Evolutionary conservation across 1,140 invertebrate genomes (phyloP).

Genomic region (Ephestia elutella): DNA sequence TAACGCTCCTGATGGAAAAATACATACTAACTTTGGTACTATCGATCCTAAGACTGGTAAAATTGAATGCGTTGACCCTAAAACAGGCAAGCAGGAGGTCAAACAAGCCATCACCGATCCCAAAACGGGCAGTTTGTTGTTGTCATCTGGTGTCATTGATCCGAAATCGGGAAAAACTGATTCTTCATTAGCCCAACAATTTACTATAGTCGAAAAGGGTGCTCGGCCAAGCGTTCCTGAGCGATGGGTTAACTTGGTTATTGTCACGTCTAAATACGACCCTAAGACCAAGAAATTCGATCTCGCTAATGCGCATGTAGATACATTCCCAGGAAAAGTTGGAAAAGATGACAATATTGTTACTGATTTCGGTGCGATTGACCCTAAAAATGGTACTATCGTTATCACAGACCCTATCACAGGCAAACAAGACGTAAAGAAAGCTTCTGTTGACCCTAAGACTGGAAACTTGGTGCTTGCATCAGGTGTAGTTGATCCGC

Average conservation of each 20-base stretch:
- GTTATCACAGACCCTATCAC: conserved; percentile 49
- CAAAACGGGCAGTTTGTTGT: conserved; percentile 66
- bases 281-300: conserved; percentile 72
- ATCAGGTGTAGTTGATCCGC: conserved; percentile 75
- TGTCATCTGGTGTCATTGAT: conserved; percentile 54
- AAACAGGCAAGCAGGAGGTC: conserved; percentile 71
- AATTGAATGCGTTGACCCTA: conserved; percentile 70
- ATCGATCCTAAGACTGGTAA: conserved; percentile 75
- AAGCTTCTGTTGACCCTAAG: conserved; percentile 67
- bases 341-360: conserved; percentile 59
- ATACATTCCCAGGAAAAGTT: conserved; percentile 70
- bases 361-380: conserved; percentile 67
- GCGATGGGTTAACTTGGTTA: conserved; percentile 71
- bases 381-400: conserved; percentile 67
- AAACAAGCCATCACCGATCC: conserved; percentile 73
- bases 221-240: conserved; percentile 35
- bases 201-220: conserved; percentile 76
- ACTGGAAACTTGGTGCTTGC: conserved; percentile 73
- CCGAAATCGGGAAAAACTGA: conserved; percentile 67
- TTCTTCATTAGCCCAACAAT: conserved; percentile 70
- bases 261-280: conserved; percentile 65
- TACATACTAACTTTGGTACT: conserved; percentile 75
- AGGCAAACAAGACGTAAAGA: conserved; percentile 44
- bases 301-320: conserved; percentile 71
- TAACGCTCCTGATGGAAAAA: conserved; percentile 66